These are phyloP conservation scores for Chrysolina americana DNA, from an alignment of 2,888 invertebrate species.

Conservation along the genomic window DNA sequence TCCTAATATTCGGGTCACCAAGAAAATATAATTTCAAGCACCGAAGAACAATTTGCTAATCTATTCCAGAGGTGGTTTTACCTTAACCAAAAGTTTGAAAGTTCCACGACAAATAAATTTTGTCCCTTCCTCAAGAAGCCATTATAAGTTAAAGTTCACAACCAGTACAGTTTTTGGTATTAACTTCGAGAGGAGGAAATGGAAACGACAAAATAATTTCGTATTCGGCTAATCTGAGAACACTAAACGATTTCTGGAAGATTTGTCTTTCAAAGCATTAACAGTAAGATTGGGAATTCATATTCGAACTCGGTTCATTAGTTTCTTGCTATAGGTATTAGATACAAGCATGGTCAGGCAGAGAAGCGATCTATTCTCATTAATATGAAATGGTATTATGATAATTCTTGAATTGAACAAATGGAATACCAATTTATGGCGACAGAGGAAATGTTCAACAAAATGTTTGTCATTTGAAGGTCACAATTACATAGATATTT, in stretches of 20 bases:
- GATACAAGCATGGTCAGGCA: background rate
- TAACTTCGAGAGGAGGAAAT: background rate
- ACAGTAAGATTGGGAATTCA: background rate
- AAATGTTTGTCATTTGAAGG: too few relatives aligned
- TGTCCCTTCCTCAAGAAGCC: conserved; percentile 18
- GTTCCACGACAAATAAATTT: conserved; percentile 23
- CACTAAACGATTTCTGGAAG: background rate
- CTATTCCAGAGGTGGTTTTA: conserved; percentile 27
- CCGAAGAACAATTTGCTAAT: conserved; percentile 30
- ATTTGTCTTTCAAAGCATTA: background rate
- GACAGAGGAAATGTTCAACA: too few relatives aligned
- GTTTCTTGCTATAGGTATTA: background rate
- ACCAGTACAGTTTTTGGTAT: conserved; percentile 2
- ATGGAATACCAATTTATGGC: too few relatives aligned
- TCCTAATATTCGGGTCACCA: conserved; percentile 22
- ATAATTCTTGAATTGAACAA: too few relatives aligned
- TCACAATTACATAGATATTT: too few relatives aligned
- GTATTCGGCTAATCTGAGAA: conserved; percentile 4
- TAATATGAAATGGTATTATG: too few relatives aligned
- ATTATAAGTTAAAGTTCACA: conserved; percentile 21
- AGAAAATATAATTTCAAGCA: conserved; percentile 33
- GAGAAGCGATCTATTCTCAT: too few relatives aligned
- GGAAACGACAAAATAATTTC: background rate
- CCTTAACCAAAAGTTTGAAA: conserved; percentile 23
- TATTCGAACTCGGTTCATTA: background rate